Conservation (phyloP, 2,888 invertebrate genomes). For the Tiliacea citrago region DNA sequence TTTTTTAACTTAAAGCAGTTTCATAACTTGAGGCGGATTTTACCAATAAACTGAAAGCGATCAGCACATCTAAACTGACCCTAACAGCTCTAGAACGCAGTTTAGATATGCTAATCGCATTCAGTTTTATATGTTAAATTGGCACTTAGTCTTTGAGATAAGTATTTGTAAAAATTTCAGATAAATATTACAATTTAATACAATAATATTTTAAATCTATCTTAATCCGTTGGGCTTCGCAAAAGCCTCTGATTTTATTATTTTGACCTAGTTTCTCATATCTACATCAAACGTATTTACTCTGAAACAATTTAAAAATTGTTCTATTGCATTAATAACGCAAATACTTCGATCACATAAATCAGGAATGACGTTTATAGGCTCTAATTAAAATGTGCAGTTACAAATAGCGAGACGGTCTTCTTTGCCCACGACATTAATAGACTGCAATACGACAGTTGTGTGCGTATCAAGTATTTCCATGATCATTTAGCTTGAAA, state of each 20-base stretch:
- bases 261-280: slow-evolving; percentile 3
- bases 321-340: background rate
- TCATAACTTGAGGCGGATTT: background rate
- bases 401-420: slow-evolving; percentile 24
- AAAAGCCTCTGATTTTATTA: background rate
- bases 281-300: background rate
- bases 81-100: too few species aligned
- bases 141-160: background rate
- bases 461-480: slow-evolving; percentile 2
- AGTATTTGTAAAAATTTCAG: background rate
- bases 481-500: background rate
- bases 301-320: background rate
- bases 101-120: too few species aligned
- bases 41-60: too few species aligned
- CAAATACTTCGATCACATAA: slow-evolving; percentile 5
- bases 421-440: slow-evolving; percentile 9
- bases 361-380: slow-evolving; percentile 7
- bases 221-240: background rate
- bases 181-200: background rate
- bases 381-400: slow-evolving; percentile 17
- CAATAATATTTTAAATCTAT: background rate
- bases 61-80: too few species aligned
- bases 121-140: too few species aligned
- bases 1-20: background rate
- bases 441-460: slow-evolving; percentile 19